phyloP scores from a whole-genome alignment of 1,140 invertebrate genomes.

The Chlorops oryzae region DNA sequence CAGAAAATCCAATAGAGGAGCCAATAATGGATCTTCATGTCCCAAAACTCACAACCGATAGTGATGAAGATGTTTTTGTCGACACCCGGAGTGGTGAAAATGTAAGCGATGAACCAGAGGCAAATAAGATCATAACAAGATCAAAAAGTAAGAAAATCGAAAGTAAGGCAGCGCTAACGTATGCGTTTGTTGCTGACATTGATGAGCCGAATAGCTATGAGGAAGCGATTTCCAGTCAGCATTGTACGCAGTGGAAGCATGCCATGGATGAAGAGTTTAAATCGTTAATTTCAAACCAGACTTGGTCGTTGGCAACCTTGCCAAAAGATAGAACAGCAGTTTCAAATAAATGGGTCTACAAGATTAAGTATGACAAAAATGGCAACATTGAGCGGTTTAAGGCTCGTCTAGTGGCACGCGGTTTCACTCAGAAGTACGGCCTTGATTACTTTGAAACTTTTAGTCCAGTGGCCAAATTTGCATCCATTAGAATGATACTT shows the following conservation, averaged over 20 bases:
- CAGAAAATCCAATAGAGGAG: neutral
- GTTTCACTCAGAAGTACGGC: too few relatives aligned
- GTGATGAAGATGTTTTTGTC: neutral
- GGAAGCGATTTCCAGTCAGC: constrained; percentile 1
- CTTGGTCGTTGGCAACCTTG: too few relatives aligned
- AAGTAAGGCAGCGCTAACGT: neutral
- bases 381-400: constrained; percentile 29
- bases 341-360: constrained; percentile 34
- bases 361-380: constrained; percentile 17
- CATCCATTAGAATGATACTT: constrained; percentile 25
- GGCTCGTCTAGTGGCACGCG: too few relatives aligned
- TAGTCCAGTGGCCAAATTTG: constrained; percentile 22
- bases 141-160: neutral
- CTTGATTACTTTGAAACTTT: too few relatives aligned
- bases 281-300: too few relatives aligned
- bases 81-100: neutral
- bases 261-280: too few relatives aligned
- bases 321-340: too few relatives aligned
- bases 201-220: constrained; percentile 7
- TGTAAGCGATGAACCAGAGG: neutral
- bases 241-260: too few relatives aligned
- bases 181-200: neutral
- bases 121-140: neutral
- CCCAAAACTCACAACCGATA: neutral
- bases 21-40: neutral